These are phyloP conservation scores for Bedellia somnulentella DNA, from an alignment of 2,888 invertebrate genomes.

Conservation along the genomic window DNA sequence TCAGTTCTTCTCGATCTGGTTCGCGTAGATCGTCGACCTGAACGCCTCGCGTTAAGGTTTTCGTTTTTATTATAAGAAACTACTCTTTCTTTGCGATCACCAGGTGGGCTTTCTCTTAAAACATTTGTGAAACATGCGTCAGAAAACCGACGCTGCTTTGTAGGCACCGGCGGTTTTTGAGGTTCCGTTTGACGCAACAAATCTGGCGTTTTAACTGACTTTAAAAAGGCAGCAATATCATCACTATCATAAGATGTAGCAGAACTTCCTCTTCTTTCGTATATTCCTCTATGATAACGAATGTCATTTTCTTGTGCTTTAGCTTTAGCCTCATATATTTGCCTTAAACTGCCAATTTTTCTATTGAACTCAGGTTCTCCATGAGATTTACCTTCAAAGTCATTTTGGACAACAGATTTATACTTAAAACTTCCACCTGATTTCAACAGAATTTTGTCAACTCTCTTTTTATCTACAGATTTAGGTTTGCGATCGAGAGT, in stretches of 20 bases:
- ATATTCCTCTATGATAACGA: conserved; percentile 16
- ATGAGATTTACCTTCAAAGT: conserved; percentile 16
- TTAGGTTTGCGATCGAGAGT: conserved; percentile 78
- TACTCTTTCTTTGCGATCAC: conserved; percentile 37
- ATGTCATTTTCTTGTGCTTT: conserved; percentile 34
- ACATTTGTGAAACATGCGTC: conserved; percentile 21
- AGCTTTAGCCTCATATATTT: conserved; percentile 76
- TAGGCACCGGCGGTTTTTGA: conserved; percentile 39
- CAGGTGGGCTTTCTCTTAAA: conserved; percentile 27
- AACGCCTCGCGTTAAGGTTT: conserved; percentile 33
- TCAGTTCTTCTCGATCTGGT: conserved; percentile 42
- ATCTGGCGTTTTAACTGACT: conserved; percentile 30
- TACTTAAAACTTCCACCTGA: conserved; percentile 75
- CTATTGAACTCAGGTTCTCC: conserved; percentile 46
- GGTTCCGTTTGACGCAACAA: conserved; percentile 29
- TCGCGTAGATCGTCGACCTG: conserved; percentile 37
- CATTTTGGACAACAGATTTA: conserved; percentile 32
- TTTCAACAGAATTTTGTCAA: conserved; percentile 60
- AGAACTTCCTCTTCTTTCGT: conserved; percentile 37
- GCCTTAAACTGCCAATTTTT: conserved; percentile 71
- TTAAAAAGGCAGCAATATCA: conserved; percentile 29
- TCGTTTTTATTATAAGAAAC: conserved; percentile 30
- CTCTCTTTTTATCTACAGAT: conserved; percentile 33
- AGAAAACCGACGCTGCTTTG: conserved; percentile 29
- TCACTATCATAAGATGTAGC: conserved; percentile 19